phyloP scores from a whole-genome alignment of 2,888 invertebrate species.

The Sturmia bella region DNA sequence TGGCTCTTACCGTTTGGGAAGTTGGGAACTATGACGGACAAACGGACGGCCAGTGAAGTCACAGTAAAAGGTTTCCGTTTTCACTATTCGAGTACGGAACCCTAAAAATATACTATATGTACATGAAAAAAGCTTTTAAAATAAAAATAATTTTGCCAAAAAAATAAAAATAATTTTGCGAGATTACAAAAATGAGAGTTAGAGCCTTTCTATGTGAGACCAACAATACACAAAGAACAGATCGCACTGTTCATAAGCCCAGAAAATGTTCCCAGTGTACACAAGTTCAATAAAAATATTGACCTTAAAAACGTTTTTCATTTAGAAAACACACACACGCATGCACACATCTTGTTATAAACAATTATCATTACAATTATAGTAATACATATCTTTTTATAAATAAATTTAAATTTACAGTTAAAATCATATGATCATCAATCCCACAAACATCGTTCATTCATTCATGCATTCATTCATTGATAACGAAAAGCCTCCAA shows the following conservation, averaged over 20 bases:
- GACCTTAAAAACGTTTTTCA: conserved; percentile 14
- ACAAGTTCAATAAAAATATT: conserved; percentile 13
- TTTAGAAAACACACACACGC: neutral
- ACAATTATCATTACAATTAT: conserved; percentile 7
- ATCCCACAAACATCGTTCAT: conserved; percentile 15
- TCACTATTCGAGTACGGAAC: no score
- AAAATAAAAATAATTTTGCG: no score
- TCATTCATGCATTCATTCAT: conserved; percentile 16
- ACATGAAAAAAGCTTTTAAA: no score
- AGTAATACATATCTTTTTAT: neutral
- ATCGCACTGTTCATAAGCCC: neutral
- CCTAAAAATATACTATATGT: no score
- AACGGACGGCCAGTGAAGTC: no score
- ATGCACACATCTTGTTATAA: conserved; percentile 9
- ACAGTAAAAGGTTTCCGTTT: no score
- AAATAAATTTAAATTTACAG: conserved; percentile 37
- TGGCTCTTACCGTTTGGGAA: no score
- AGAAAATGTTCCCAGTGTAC: conserved; percentile 16
- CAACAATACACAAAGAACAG: no score
- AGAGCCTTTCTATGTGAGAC: no score
- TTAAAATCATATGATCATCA: conserved; percentile 25
- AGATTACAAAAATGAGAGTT: no score
- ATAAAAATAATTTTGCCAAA: no score
- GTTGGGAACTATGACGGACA: no score
- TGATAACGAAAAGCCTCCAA: conserved; percentile 43